Base-by-base conservation (phyloP, 2,888 invertebrate genomes). In the Sympetrum striolatum region DNA sequence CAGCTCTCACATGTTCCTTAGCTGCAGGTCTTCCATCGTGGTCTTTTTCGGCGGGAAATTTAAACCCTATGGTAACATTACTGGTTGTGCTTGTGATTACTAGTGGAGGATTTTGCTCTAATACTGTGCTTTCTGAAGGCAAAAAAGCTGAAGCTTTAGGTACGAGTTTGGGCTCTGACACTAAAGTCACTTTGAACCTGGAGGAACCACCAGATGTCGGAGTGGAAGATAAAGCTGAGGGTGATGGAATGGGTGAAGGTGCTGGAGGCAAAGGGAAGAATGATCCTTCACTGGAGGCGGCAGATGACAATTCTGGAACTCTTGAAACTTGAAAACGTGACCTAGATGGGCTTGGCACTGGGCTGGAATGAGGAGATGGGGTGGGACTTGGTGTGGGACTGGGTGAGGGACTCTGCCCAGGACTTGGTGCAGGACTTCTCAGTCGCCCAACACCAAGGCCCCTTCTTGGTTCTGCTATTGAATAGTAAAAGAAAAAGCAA, bases 351-450 rank as follows among this genome's bases (percentile, higher is more conserved):
- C 94, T 94, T 90, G 96, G 96, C 91, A 96, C 95, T 48, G 97
- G 96, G 92, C 96, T 96, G 12, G 82, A 82, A 44, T 82, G 82
- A 15, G 82, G 82, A 18, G 80, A 80, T 35, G 80, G 80, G 35
- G 80, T 80, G 22, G 80, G 80, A 8, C 48, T 48, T 92, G 96
- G 96, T 80, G 80, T 80, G 37, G 80, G 80, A 10, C 53, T 58
- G 92, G 96, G 96, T 91, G 96, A 96, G 90, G 96, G 96, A 86
- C 96, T 95, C 44, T 96, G 94, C 91, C 96, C 95, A 92, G 95
- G 96, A 93, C 96, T 93, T 93, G 96, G 96, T 93, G 96, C 93
- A 93, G 96, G 97, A 60, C 96, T 96, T 91, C 96, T 95, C 91
- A 96, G 94, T n/a, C 96, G 94, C 12, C 86, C 86, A 93, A 93